Evolutionary conservation across 92 coral and sea anemone species (phyloP), one percentile per base, ranked within the genome.

Genomic region (Muricea muricata): DNA sequence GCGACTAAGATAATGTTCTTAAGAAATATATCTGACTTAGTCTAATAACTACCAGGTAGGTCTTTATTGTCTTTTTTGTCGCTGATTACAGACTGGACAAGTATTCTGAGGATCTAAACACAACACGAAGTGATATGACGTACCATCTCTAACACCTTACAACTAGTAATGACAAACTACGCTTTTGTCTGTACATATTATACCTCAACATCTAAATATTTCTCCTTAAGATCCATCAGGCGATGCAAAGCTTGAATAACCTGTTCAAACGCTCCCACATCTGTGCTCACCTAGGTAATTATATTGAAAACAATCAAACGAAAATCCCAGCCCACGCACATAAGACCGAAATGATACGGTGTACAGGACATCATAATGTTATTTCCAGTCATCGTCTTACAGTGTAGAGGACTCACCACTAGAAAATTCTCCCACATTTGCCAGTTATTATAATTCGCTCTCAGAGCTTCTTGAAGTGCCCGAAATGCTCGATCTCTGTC

Each of bases 351-450:
- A n/a, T n/a, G n/a, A n/a, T n/a, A n/a, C n/a, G n/a, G n/a, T n/a
- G n/a, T n/a, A n/a, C n/a, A 13, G 21, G 0, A 12, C 23, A 26
- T 25, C 9, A 11, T 31, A 21, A 11, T 26, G 55, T 21, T 32
- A 29, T 4, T 0, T 28, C 40, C 7, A 33, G 35, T 65, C 2
- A 10, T 0, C n/a, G n/a, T 29, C 29, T 29, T 12, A 65, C 23
- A 65, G 1, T 8, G 0, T 12, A 20, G 4, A 9, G 9, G 0
- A 66, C 93, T 84, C 84, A 95, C 98, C 89, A 97, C 80, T 23
- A 97, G 81, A 71, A 78, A 97, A 85, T 97, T 97, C 47, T 94
- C 99, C 99, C 99, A 97, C 86, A 93, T 79, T n/a, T 92, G 98
- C 99, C 99, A 97, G 89, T 88, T 92, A 48, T 92, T 92, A 69